Evolutionary conservation across 2,113 vertebrate species (phyloP).

Genomic region (Triplophysa tibetana): DNA sequence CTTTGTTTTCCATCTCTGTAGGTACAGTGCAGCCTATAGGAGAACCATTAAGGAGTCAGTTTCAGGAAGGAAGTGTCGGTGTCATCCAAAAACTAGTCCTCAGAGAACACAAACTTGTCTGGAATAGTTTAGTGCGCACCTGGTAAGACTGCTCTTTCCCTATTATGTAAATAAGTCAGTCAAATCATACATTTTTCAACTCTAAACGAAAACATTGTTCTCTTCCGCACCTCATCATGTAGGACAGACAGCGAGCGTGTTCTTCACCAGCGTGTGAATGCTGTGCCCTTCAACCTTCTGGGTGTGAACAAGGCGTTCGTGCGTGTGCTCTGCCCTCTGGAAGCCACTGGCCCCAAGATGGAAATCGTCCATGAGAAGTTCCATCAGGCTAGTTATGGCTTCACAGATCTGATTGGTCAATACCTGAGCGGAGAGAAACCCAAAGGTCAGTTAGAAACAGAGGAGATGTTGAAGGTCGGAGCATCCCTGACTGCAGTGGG

Average conservation of each 20-base stretch:
- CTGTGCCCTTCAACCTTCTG: constrained; percentile 77
- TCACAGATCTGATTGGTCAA: constrained; percentile 79
- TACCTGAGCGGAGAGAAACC: constrained; percentile 85
- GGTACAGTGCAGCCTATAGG: constrained; percentile 78
- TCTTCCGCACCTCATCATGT: constrained; percentile 29
- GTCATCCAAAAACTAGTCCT: constrained; percentile 84
- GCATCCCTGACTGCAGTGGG: constrained; percentile 79
- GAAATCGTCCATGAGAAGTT: constrained; percentile 83
- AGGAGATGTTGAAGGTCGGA: constrained; percentile 86
- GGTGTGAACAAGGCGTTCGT: constrained; percentile 63
- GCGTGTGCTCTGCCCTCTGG: constrained; percentile 76
- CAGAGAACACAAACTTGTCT: constrained; percentile 82
- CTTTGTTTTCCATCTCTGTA: constrained; percentile 50
- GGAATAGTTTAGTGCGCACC: constrained; percentile 78
- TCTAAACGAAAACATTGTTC: neutral
- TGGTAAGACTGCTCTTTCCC: constrained; percentile 72
- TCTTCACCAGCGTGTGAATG: constrained; percentile 76
- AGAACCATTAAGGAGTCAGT: constrained; percentile 76
- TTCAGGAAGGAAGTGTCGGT: constrained; percentile 75
- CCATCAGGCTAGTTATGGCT: constrained; percentile 75
- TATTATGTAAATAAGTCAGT: neutral
- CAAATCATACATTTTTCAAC: neutral
- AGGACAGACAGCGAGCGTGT: constrained; percentile 81
- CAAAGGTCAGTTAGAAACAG: constrained; percentile 85
- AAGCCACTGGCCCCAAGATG: constrained; percentile 72